Evolutionary conservation across 2,113 vertebrate genomes (phyloP), one percentile per base, ranked within the genome.

Genomic region (Hippocampus guttulatus): DNA sequence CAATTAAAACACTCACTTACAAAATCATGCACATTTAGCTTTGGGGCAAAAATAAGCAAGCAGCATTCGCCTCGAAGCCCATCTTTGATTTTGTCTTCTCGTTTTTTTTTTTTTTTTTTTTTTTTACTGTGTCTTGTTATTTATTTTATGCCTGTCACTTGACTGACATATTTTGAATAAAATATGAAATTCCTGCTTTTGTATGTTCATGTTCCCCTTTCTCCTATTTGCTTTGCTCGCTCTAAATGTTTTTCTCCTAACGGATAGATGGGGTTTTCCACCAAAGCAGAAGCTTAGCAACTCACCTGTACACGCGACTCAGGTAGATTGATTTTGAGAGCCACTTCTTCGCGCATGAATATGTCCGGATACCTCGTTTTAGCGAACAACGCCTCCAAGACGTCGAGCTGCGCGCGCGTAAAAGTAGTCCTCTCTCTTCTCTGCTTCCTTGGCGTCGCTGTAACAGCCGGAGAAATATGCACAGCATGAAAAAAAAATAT

Each of bases 311-410:
- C 96, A 74, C 95, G 88, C 74, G 97, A 98, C 81, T 99, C 95
- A 0, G 95, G 96, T 81, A 98, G 90, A 86, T 99, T 99, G 89
- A 99, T 99, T 91, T 99, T 99, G 85, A 98, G 91, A 0, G 97
- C 97, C 84, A 99, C 97, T 81, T 99, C 97, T 81, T 99, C 97
- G 54, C 97, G 89, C 96, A 99, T 99, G 92, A 99, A 99, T 92
- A 99, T 99, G 81, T 99, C 97, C 40, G 97, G 97, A 84, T 98
- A 99, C 27, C 97, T 95, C 60, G 97, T 99, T 93, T 99, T 99
- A 86, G 92, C 96, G 73, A 98, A 98, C 57, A 99, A 93, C 21
- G 96, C 94, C 89, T 99, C 97, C 90, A 99, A 88, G 79, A 99
- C 92, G 3, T 99, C 97, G 40, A 99, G 93, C 89, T 98, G 97